Base-by-base conservation (phyloP, 2,113 vertebrate species). In the Rostratula benghalensis region DNA sequence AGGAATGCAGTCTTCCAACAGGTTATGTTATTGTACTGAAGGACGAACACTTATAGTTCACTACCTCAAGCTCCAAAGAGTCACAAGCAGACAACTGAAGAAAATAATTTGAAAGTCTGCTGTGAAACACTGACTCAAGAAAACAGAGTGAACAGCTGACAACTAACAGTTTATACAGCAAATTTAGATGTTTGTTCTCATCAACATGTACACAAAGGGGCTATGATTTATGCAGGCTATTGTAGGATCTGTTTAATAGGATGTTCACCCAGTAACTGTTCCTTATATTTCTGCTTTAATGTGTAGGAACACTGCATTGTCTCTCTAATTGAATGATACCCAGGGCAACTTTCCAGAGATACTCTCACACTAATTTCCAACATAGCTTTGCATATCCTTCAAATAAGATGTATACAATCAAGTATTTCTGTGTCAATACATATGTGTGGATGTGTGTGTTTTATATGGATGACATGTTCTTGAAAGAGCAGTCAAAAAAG, bases 391-490 rank as follows among this genome's bases (percentile, higher is more conserved):
- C 31, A 69, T 50, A 67, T 69, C 20, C 15, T 82, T 91, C 37
- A 59, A 37, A 13, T 48, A 63, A 63, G 21, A 11, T 8, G 7
- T 8, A 41, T 13, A 9, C 3, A 45, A 57, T 46, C 23, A 46
- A 67, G 6, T 50, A 78, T 69, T 80, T 78, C 7, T 54, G 7
- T 43, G 25, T 56, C 18, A 76, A 43, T 43, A 43, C 4, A 2
- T 23, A 13, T 0, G 0, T 37, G 5, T 28, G 11, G 45, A 12
- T 0, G 1, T 30, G 0, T 30, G 6, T 12, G 9, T n/a, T 86
- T 83, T 60, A 9, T 27, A 46, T 17, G 6, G 31, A 25, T 22
- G 7, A 54, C 2, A 2, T 48, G 8, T 11, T 73, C 63, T 30
- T 53, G 16, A 78, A 87, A 90, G 10, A 74, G 4, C 6, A 39